Percentiles rank a stretch among this genome's conserved stretches.
Conservation (phyloP, 2,113 vertebrate species). For the Sturnus vulgaris region DNA sequence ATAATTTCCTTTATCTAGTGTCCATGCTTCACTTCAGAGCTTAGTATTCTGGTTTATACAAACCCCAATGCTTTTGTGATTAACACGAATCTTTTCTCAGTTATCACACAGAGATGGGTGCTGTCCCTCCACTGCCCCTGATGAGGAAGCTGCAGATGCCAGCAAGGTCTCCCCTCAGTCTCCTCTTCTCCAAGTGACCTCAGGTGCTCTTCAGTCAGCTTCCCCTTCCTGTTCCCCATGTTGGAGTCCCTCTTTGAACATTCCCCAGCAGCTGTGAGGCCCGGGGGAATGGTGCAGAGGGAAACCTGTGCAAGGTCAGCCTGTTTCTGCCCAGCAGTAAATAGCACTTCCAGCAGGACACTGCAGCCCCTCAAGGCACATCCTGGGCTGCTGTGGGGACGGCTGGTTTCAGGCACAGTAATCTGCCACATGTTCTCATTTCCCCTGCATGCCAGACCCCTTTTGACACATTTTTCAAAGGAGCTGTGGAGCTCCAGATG, state of each 20-base stretch:
- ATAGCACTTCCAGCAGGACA: not conserved
- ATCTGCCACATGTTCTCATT: slow-evolving; percentile 1
- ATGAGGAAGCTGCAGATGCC: not conserved
- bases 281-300: not conserved
- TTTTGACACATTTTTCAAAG: slow-evolving; percentile 27
- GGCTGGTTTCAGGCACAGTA: not conserved
- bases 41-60: too few relatives aligned
- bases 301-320: not conserved
- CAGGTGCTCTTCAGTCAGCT: not conserved
- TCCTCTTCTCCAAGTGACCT: not conserved
- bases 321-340: not conserved
- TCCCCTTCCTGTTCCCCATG: not conserved
- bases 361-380: accelerated
- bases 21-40: too few relatives aligned
- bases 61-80: too few relatives aligned
- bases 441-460: not conserved
- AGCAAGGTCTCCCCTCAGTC: not conserved
- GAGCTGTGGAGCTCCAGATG: slow-evolving; percentile 36
- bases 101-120: too few relatives aligned
- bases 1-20: too few relatives aligned
- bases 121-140: not conserved
- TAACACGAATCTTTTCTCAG: too few relatives aligned
- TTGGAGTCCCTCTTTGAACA: not conserved
- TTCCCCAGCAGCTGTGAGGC: not conserved
- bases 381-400: accelerated